Conservation (phyloP, 2,113 vertebrate genomes). For the Cichladusa arquata region DNA sequence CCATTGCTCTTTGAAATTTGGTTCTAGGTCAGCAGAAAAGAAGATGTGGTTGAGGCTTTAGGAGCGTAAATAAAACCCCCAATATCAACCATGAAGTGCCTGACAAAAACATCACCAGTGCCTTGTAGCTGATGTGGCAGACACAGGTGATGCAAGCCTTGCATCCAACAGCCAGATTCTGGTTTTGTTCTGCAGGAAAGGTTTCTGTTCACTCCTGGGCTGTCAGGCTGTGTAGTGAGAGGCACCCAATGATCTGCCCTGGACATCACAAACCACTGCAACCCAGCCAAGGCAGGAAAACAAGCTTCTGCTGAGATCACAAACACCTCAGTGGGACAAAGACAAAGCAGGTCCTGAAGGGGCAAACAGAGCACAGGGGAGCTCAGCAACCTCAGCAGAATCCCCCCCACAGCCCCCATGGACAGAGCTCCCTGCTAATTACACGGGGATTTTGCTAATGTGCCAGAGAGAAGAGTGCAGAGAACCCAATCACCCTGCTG, state of each 20-base stretch:
- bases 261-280: not conserved
- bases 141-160: not conserved
- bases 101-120: not conserved
- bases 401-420: fast-evolving
- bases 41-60: not conserved
- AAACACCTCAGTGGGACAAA: not conserved
- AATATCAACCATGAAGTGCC: not conserved
- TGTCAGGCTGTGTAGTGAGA: not conserved
- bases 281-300: not conserved
- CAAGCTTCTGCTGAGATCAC: not conserved
- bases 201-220: not conserved
- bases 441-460: not conserved
- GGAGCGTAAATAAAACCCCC: not conserved
- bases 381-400: not conserved
- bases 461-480: not conserved
- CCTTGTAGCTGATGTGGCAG: not conserved
- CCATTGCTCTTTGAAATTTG: not conserved
- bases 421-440: not conserved
- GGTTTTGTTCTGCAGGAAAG: not conserved
- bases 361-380: not conserved
- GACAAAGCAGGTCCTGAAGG: not conserved
- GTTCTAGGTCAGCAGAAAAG: not conserved
- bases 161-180: not conserved
- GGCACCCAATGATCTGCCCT: not conserved
- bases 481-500: not conserved